These are phyloP conservation scores for Apomyelois bistriatella DNA, from an alignment of 2,888 invertebrate species.

Conservation along the genomic window DNA sequence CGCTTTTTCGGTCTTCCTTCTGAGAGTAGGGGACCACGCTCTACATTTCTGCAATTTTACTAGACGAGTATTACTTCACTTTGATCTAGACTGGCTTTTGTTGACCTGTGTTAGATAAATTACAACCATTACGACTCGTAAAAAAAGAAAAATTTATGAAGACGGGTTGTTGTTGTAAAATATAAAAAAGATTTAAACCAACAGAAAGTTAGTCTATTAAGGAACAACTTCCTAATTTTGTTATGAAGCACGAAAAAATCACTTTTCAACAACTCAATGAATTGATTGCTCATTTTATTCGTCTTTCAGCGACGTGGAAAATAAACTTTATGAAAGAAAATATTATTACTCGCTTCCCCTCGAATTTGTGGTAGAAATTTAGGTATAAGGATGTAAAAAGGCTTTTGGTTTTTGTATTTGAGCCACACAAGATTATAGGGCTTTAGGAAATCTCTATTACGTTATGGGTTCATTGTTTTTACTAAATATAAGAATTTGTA, in stretches of 20 bases:
- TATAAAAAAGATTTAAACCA: neutral
- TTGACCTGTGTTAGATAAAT: no score
- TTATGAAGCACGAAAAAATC: neutral
- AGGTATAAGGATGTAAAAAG: neutral
- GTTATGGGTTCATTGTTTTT: no score
- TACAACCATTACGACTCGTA: no score
- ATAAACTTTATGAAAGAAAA: neutral
- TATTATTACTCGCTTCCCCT: neutral
- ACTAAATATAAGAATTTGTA: no score
- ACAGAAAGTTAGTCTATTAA: neutral
- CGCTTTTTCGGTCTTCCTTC: no score
- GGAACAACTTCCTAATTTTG: neutral
- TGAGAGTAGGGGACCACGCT: no score
- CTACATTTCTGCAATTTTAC: no score
- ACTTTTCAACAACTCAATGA: neutral
- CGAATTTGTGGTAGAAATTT: neutral
- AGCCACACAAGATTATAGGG: neutral
- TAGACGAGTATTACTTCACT: no score
- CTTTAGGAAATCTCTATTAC: neutral
- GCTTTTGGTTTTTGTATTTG: neutral
- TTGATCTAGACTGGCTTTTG: no score
- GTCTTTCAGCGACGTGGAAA: neutral
- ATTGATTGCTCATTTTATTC: neutral
- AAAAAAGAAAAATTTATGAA: no score
- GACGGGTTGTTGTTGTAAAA: no score